Base-by-base conservation (phyloP, 2,888 invertebrate genomes). In the Nymphalis urticae region DNA sequence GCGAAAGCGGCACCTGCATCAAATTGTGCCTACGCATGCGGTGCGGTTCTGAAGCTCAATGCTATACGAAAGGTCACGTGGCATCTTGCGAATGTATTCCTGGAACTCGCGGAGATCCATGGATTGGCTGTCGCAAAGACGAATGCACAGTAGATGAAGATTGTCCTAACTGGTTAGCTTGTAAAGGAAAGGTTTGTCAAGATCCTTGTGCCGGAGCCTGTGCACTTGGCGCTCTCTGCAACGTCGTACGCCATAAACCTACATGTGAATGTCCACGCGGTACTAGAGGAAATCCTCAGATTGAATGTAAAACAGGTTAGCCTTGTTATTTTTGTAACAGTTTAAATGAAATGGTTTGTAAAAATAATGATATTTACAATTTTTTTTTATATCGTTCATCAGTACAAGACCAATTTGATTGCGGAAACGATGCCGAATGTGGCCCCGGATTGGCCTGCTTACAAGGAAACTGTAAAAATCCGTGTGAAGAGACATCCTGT, bases 121-220 rank as follows among this genome's bases (percentile, higher is more conserved):
- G 96, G 81, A 93, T 94, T n/a, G 93, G 93, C 62, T 98, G 98
- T 82, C 94, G 95, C 64, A 93, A 95, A 78, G 96, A 96, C 2
- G 97, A 97, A 87, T 98, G 97, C 82, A 93, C 94, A 5, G 84
- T 82, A 3, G 96, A 98, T 80, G 93, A 94, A 7, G 97, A 97
- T 75, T 98, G 98, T 79, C 94, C 97, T 0, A 94, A 95, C 73
- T 95, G 96, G 87, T 89, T 97, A 75, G 96, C 97, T 10, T 98
- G 98, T 80, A 93, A 94, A 72, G 95, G 95, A 76, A 96, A 96
- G 79, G 94, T 94, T 69, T 98, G 98, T 80, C 95, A 95, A 79
- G 95, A 96, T 89, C 97, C 97, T 9, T 98, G 98, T 85, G 94
- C 95, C 66, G 97, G 97, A 81, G 94, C 95, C 65, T 98, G 97